Percentiles rank a stretch among this genome's conserved stretches.
phyloP scores from a whole-genome alignment of 2,888 invertebrate genomes.

The Carabus problematicus region DNA sequence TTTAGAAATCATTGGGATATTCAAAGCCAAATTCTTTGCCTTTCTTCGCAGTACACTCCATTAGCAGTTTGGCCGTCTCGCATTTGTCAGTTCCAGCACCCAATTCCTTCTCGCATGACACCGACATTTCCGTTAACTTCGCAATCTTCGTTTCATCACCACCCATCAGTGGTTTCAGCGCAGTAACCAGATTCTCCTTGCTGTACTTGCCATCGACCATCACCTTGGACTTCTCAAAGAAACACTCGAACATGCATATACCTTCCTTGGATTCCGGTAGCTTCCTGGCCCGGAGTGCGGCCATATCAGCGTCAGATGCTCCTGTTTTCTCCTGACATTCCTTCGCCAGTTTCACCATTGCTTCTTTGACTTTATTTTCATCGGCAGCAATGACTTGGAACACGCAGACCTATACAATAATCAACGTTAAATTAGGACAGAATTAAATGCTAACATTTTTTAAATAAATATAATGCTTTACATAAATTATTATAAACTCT shows the following conservation, averaged over 20 bases:
- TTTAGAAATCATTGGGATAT: conserved; percentile 44
- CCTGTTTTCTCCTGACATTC: conserved; percentile 53
- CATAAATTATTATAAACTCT: too few species aligned
- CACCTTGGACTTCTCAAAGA: conserved; percentile 52
- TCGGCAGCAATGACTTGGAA: not conserved
- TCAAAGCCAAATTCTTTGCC: conserved; percentile 48
- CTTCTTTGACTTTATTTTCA: conserved; percentile 45
- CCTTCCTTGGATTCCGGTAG: conserved; percentile 53
- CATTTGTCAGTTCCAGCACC: conserved; percentile 50
- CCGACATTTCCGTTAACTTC: conserved; percentile 51
- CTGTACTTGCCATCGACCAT: conserved; percentile 55
- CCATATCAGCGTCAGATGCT: conserved; percentile 53
- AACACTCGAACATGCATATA: conserved; percentile 54
- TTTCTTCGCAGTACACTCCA: conserved; percentile 51
- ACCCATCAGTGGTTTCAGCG: conserved; percentile 50
- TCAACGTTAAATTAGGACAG: too few species aligned
- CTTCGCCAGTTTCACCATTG: conserved; percentile 46
- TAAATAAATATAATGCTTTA: too few species aligned
- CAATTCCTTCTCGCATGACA: conserved; percentile 53
- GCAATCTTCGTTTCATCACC: conserved; percentile 50
- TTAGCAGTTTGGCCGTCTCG: conserved; percentile 50
- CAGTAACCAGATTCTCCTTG: conserved; percentile 52
- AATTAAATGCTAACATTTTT: too few species aligned
- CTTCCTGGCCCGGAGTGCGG: conserved; percentile 49
- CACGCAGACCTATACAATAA: conserved; percentile 5